Base-by-base conservation (phyloP, 2,797 vertebrate species). In the Cuniculus paca region DNA sequence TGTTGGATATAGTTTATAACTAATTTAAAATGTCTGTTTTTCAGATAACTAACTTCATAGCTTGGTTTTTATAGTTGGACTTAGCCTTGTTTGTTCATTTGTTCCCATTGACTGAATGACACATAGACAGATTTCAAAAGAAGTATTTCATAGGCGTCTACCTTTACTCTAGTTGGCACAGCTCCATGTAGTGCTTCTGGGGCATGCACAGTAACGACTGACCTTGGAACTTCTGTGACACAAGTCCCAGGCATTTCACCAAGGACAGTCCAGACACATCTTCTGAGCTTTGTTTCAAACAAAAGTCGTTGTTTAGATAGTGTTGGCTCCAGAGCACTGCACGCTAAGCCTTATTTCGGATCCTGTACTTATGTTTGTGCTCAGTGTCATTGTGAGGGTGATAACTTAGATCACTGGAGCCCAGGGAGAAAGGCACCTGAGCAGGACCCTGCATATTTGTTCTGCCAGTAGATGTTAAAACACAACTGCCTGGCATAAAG, bases 91-190 rank as follows among this genome's bases (percentile, higher is more conserved):
- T 26, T 78, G 14, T 58, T 93, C 95, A 78, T 39, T 86, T 88
- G 65, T 88, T 97, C 65, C 9, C 88, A 80, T 80, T 72, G 17
- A 94, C 19, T 75, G 54, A 74, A 19, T 88, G 89, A 82, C 79
- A 90, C 0, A 1, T 60, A 83, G 81, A 58, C 50, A 74, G 74
- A 83, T 84, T 77, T 77, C 79, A 17, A n/a, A 34, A 45, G 34
- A 88, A 28, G 8, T 31, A 10, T 80, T 93, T 93, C 90, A 70
- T 45, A 50, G 93, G 2, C 0, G 68, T 93, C 94, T 97, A 96
- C 97, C 93, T 98, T 97, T 98, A 96, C 94, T 97, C 98, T 48
- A 98, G 12, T 98, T 98, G 98, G 98, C 98, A 92, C 3, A 50
- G 0, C 83, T 89, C 96, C 94, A 77, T 12, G 70, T 31, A 56